Conservation (phyloP, 2,888 invertebrate genomes). For the Lycophotia porphyrea region DNA sequence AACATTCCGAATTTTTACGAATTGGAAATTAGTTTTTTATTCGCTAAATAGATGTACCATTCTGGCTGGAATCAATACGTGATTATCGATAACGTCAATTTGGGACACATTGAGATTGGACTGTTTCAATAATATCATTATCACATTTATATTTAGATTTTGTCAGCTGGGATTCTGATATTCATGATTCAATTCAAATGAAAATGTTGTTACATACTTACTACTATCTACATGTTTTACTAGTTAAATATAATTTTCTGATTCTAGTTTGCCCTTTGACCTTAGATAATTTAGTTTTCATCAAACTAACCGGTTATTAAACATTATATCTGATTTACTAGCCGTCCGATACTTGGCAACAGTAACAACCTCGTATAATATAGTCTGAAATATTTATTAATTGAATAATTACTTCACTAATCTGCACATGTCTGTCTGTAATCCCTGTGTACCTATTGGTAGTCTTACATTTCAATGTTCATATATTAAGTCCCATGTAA, state of each 20-base stretch:
- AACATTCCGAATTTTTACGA: constrained; percentile 52
- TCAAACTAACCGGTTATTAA: constrained; percentile 13
- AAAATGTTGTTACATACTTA: constrained; percentile 7
- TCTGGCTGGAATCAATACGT: constrained; percentile 7
- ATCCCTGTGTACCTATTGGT: background rate
- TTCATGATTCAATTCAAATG: constrained; percentile 18
- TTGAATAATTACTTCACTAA: background rate
- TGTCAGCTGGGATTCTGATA: background rate
- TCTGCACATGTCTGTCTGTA: background rate
- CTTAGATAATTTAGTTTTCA: constrained; percentile 1
- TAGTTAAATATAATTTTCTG: background rate
- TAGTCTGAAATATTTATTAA: background rate
- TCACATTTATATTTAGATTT: constrained; percentile 34
- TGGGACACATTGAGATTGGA: constrained; percentile 6
- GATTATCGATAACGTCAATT: constrained; percentile 26
- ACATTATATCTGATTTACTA: background rate
- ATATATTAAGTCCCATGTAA: background rate
- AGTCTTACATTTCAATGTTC: background rate
- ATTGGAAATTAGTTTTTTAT: constrained; percentile 48
- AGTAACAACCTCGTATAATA: background rate
- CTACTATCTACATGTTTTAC: background rate
- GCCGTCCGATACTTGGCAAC: background rate
- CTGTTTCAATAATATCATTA: constrained; percentile 28
- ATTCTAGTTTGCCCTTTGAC: background rate
- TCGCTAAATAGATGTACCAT: background rate